phyloP scores from a whole-genome alignment of 2,888 invertebrate genomes.

The Cetonia aurata region DNA sequence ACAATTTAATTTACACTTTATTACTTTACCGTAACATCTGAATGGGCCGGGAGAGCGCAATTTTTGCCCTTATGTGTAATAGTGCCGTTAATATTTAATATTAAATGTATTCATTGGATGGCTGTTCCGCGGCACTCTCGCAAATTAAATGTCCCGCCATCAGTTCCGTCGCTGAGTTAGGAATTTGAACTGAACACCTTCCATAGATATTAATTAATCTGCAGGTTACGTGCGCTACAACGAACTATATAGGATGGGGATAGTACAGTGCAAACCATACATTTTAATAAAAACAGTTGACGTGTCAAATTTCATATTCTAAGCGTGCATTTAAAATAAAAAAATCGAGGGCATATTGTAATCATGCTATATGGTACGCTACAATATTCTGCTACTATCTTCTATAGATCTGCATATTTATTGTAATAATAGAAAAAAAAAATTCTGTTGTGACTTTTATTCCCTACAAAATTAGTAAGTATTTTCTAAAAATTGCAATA shows the following conservation, averaged over 20 bases:
- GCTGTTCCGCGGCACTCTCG: constrained; percentile 50
- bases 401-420: too few species aligned
- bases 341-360: too few species aligned
- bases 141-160: constrained; percentile 51
- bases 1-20: constrained; percentile 40
- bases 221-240: constrained; percentile 15
- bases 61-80: constrained; percentile 39
- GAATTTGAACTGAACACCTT: constrained; percentile 30
- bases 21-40: constrained; percentile 41
- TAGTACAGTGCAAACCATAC: too few species aligned
- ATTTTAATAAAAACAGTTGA: too few species aligned
- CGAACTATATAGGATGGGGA: not conserved
- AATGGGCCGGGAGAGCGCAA: constrained; percentile 31
- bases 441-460: too few species aligned
- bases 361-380: too few species aligned
- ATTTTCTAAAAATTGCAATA: too few species aligned
- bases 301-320: too few species aligned
- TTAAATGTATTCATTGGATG: constrained; percentile 47
- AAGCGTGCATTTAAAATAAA: too few species aligned
- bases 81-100: constrained; percentile 46
- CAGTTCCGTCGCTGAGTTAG: constrained; percentile 21
- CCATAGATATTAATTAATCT: constrained; percentile 29
- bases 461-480: too few species aligned
- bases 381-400: too few species aligned
- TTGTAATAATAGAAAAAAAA: too few species aligned